Conservation (phyloP, 2,888 invertebrate species). For the Ferdinandea cuprea region DNA sequence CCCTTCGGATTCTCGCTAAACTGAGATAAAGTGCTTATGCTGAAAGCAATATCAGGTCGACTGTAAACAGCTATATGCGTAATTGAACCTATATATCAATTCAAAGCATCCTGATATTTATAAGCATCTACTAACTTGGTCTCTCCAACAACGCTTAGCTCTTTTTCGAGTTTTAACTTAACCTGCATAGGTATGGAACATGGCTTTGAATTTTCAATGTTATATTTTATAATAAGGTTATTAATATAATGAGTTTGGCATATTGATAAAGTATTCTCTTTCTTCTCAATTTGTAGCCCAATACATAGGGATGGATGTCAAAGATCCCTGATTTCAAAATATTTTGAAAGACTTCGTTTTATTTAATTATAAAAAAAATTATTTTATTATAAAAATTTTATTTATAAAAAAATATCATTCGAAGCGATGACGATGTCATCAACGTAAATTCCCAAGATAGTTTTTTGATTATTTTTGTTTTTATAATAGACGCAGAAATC, state of each 20-base stretch:
- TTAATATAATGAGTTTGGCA: too few species aligned
- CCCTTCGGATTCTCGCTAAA: too few species aligned
- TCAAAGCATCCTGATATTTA: constrained; percentile 2
- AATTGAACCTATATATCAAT: not conserved
- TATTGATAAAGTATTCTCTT: too few species aligned
- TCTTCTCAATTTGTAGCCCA: too few species aligned
- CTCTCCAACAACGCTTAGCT: not conserved
- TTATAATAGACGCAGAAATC: constrained; percentile 21
- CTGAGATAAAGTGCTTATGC: not conserved
- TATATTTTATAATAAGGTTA: constrained; percentile 7
- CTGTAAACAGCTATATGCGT: constrained; percentile 8
- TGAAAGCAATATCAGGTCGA: constrained; percentile 10
- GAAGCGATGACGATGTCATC: constrained; percentile 26
- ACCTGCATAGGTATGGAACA: not conserved
- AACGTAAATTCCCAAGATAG: not conserved
- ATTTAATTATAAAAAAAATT: not conserved
- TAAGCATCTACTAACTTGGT: not conserved
- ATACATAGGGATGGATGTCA: constrained; percentile 21
- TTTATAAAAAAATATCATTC: not conserved
- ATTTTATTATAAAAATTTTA: too few species aligned
- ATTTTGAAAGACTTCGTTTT: constrained; percentile 4
- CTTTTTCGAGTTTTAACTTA: not conserved
- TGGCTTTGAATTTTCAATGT: not conserved
- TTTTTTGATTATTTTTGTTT: constrained; percentile 8
- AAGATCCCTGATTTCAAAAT: constrained; percentile 8